phyloP scores from a whole-genome alignment of 2,888 invertebrate species.

The Baccha elongata region DNA sequence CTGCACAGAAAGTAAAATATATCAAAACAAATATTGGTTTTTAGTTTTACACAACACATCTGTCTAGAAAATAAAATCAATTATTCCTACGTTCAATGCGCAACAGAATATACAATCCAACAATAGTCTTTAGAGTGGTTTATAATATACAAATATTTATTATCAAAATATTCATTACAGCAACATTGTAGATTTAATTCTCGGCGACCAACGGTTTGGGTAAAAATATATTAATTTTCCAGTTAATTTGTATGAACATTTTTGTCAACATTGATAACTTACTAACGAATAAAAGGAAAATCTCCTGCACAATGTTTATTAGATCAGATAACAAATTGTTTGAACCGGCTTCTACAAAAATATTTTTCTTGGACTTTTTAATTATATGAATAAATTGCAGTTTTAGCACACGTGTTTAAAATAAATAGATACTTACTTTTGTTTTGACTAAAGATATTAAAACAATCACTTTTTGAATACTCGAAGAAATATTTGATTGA shows the following conservation, averaged over 20 bases:
- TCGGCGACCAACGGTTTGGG: no score
- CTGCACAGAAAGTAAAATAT: neutral
- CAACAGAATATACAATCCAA: constrained; percentile 49
- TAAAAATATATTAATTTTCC: no score
- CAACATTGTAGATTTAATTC: no score
- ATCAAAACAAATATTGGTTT: constrained; percentile 26
- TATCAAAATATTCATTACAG: no score
- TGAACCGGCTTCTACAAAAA: no score
- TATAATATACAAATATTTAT: constrained; percentile 28
- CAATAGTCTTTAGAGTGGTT: constrained; percentile 2
- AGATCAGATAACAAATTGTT: no score
- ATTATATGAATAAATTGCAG: neutral
- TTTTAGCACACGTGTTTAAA: constrained; percentile 55
- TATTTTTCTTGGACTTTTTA: neutral
- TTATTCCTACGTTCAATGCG: constrained; percentile 47
- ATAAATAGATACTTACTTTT: constrained; percentile 54
- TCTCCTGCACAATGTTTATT: no score
- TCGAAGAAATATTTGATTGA: constrained; percentile 24
- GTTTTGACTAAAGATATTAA: constrained; percentile 52
- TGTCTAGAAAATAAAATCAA: constrained; percentile 24
- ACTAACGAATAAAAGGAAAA: no score
- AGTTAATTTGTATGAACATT: no score
- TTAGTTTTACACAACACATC: constrained; percentile 33
- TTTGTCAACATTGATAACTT: no score
- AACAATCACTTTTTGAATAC: constrained; percentile 38